Percentiles rank a stretch among this genome's conserved stretches.
Evolutionary conservation across 1,140 invertebrate genomes (phyloP).

Genomic region (Kradibia gibbosae): DNA sequence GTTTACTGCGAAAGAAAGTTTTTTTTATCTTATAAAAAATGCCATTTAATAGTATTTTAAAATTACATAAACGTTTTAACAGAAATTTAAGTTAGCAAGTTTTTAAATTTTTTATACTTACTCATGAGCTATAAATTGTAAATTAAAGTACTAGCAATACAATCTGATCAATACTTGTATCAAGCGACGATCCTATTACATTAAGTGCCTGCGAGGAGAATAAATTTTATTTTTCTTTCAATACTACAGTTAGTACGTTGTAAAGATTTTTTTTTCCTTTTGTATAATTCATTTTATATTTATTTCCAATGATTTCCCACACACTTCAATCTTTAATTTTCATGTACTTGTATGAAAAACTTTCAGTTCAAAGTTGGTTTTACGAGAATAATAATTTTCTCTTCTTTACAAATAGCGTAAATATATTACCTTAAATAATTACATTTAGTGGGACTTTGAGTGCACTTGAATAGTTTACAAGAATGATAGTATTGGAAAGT

Average conservation of each 20-base stretch:
- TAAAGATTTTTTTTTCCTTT: not conserved
- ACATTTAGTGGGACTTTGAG: not conserved
- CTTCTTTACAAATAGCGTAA: not conserved
- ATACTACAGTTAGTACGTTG: not conserved
- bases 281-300: not conserved
- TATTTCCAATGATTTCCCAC: not conserved
- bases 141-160: constrained; percentile 2
- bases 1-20: too few relatives aligned
- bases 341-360: not conserved
- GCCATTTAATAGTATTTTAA: too few relatives aligned
- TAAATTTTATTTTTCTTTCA: not conserved
- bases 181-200: not conserved
- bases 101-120: not conserved
- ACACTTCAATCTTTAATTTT: not conserved
- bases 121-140: not conserved
- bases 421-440: too few relatives aligned
- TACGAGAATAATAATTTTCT: not conserved
- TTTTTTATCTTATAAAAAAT: too few relatives aligned
- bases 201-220: not conserved
- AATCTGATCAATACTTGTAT: not conserved
- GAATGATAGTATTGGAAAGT: not conserved
- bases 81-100: not conserved
- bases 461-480: not conserved
- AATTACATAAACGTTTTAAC: not conserved
- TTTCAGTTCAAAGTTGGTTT: not conserved